Evolutionary conservation across 2,797 vertebrate genomes (phyloP), one percentile per base, ranked within the genome.

Genomic region (Sebastes variabilis): DNA sequence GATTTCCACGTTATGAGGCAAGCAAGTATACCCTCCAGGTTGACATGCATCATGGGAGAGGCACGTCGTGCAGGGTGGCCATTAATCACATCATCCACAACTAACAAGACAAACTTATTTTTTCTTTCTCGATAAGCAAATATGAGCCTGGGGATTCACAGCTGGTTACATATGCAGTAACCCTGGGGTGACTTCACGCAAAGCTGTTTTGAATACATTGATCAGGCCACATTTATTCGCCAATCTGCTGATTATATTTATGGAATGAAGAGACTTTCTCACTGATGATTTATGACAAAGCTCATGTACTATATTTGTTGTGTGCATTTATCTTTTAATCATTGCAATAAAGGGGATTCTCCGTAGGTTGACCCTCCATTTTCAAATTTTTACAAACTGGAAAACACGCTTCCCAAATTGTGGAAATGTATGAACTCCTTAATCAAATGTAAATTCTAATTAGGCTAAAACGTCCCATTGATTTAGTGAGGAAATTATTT

Each of bases 11-110:
- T 90, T 89, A 64, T 77, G 82, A 88, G 83, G 90, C 89, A 88
- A 81, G 76, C 62, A 72, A 71, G 64, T 77, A 83, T 82, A 66
- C 84, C 88, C 83, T 84, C 83, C 76, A 82, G 88, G 93, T 90
- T 84, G 85, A 88, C 87, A 93, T 90, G 86, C 75, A 89, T 87
- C 74, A 89, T 18, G 83, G 76, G 75, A 87, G 88, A 92, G 87
- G 68, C 46, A 76, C 11, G 75, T 73, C 14, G 20, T 56, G 54
- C 75, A 77, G 61, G 77, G 46, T 66, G 62, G 66, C 72, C 90
- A 94, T 95, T 88, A 88, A 90, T 92, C 82, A 91, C 82, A 93
- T 94, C 90, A 91, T 93, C 92, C 86, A 77, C 68, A 86, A 76
- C 75, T 81, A 85, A 93, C 83, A 83, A 88, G 86, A 90, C 75